phyloP scores from a whole-genome alignment of 2,888 invertebrate species.

The Tipula confusa region DNA sequence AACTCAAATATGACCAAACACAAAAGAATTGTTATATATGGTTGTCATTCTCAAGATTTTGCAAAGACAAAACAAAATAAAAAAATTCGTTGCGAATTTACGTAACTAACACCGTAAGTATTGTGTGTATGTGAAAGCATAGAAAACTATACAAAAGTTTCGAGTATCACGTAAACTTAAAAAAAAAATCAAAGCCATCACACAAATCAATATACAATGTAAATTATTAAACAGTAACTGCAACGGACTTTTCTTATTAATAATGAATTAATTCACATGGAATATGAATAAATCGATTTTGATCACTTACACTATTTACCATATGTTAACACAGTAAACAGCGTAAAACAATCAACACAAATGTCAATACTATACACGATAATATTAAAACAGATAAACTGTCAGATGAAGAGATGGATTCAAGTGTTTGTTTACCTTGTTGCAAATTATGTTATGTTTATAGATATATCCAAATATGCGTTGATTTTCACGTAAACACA shows the following conservation, averaged over 20 bases:
- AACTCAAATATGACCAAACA: neutral
- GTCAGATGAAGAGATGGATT: neutral
- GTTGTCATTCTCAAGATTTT: neutral
- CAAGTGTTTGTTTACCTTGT: neutral
- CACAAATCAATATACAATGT: neutral
- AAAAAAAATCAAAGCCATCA: neutral
- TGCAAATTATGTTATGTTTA: neutral
- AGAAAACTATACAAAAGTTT: neutral
- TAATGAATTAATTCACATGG: neutral
- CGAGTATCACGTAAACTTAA: neutral
- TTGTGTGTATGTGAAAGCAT: neutral
- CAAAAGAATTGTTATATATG: neutral
- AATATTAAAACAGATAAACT: neutral
- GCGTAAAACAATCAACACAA: too few species aligned
- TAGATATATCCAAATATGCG: neutral
- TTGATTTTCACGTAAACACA: neutral
- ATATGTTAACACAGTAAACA: neutral
- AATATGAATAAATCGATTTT: conserved; percentile 1
- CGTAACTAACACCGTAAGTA: neutral
- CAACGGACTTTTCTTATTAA: neutral
- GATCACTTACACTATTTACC: neutral
- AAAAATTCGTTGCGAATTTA: neutral
- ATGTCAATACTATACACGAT: too few species aligned
- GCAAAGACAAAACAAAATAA: neutral
- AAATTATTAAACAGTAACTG: neutral